Conservation (phyloP, 2,888 invertebrate species). For the Neoascia interrupta region DNA sequence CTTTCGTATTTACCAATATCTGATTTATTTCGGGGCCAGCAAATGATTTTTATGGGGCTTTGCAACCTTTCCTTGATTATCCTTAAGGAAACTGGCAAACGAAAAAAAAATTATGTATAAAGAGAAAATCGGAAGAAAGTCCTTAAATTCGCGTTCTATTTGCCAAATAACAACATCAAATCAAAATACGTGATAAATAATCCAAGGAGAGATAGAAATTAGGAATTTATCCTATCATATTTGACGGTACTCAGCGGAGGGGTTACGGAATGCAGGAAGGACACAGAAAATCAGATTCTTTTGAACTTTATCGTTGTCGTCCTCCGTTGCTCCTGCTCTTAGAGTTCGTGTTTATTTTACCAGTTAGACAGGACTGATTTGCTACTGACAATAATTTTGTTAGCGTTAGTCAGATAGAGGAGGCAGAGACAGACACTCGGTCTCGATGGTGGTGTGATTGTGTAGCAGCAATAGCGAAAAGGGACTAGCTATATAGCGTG, state of each 20-base stretch:
- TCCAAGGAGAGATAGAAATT: constrained; percentile 63
- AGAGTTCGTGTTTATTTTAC: constrained; percentile 55
- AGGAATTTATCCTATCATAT: constrained; percentile 62
- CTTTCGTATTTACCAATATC: constrained; percentile 42
- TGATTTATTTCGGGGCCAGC: constrained; percentile 35
- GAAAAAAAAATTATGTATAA: not conserved
- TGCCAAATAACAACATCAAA: constrained; percentile 68
- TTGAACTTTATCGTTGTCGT: constrained; percentile 55
- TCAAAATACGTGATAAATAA: constrained; percentile 69
- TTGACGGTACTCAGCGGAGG: constrained; percentile 22
- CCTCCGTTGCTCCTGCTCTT: not conserved
- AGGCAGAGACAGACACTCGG: no score
- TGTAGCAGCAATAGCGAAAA: no score
- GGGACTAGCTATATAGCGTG: no score
- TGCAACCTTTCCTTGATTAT: constrained; percentile 57
- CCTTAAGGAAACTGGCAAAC: constrained; percentile 2
- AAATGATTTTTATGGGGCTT: constrained; percentile 22
- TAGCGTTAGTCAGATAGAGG: constrained; percentile 33
- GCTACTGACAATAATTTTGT: constrained; percentile 68
- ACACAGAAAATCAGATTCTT: constrained; percentile 29
- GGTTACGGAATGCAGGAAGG: no score
- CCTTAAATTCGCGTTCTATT: constrained; percentile 67
- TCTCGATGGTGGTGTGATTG: no score
- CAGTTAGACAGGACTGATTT: constrained; percentile 69
- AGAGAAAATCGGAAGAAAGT: constrained; percentile 40